Evolutionary conservation across 2,113 vertebrate genomes (phyloP), one percentile per base, ranked within the genome.

Genomic region (mouse (Mus musculus)): DNA sequence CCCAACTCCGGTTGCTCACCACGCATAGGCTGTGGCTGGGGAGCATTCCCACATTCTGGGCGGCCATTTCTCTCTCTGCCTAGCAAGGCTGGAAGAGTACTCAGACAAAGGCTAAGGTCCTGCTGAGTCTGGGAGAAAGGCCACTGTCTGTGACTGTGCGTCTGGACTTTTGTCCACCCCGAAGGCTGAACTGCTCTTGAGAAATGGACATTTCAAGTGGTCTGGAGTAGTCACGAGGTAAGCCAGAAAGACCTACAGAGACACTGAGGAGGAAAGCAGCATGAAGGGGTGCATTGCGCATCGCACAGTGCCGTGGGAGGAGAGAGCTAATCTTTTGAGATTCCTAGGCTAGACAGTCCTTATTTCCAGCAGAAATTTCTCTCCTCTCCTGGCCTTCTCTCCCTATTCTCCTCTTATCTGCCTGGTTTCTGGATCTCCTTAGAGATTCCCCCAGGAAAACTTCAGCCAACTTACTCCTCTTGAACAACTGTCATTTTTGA

Each of bases 401-500:
- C 17, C 17, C 16, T 14, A 24, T 9, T 39, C 59, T 52, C 77
- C 42, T 81, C 9, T 81, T 81, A 10, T 42, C 91, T 67, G 76
- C 63, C 72, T 75, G 0, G 20, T 54, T 78, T 72, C 87, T 82
- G 78, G 71, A 89, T 88, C 61, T 93, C 90, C 92, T 96, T 97
- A 96, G 72, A 85, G 61, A 71, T 95, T 75, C 49, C 94, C 84
- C 26, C 42, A 3, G 78, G 56, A 72, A 92, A 72, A 61, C 67
- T 24, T n/a, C 46, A 90, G 96, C 89, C 95, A 96, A 87, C 5
- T 49, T 54, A 72, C 63, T 90, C 42, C 86, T 67, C 67, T 90
- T 89, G 54, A 92, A 90, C 91, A 93, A 81, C 92, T 91, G 94
- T 96, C 93, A 80, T 8, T 96, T 97, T 96, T 93, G 91, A 97